phyloP scores from a whole-genome alignment of 2,888 invertebrate genomes.

The Teleiodes luculella region DNA sequence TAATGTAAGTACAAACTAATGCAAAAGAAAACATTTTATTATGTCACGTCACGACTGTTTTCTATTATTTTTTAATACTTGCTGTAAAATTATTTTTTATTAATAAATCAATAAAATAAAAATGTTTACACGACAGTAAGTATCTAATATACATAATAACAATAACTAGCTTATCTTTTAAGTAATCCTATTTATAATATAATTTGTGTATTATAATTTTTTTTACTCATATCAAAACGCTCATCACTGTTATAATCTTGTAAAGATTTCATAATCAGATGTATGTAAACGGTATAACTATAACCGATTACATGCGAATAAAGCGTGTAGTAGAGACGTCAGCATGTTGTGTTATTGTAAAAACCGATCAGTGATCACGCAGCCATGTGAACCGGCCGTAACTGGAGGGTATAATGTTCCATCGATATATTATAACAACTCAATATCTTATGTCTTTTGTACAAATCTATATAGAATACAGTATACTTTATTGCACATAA shows the following conservation, averaged over 20 bases:
- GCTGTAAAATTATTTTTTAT: too few species aligned
- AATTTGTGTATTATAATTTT: too few species aligned
- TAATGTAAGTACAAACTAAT: too few species aligned
- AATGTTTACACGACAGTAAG: too few species aligned
- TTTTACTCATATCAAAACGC: background rate
- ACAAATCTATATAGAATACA: background rate
- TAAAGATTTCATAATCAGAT: background rate
- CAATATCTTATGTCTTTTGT: background rate
- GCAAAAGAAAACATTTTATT: too few species aligned
- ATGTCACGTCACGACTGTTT: too few species aligned
- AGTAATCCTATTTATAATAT: too few species aligned
- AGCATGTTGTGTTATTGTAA: background rate
- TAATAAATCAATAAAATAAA: too few species aligned
- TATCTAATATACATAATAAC: too few species aligned
- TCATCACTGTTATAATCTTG: background rate
- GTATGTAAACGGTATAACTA: background rate
- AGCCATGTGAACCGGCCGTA: conserved; percentile 5
- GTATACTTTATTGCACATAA: background rate
- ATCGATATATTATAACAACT: background rate
- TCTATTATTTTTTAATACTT: too few species aligned
- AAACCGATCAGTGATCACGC: conserved; percentile 3
- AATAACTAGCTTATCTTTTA: too few species aligned
- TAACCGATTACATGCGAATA: background rate
- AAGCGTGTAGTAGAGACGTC: conserved; percentile 4
- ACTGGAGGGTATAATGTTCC: conserved; percentile 4